Evolutionary conservation across 1,140 invertebrate species (phyloP), one percentile per base, ranked within the genome.

Genomic region (Lasioglossum baleicum): DNA sequence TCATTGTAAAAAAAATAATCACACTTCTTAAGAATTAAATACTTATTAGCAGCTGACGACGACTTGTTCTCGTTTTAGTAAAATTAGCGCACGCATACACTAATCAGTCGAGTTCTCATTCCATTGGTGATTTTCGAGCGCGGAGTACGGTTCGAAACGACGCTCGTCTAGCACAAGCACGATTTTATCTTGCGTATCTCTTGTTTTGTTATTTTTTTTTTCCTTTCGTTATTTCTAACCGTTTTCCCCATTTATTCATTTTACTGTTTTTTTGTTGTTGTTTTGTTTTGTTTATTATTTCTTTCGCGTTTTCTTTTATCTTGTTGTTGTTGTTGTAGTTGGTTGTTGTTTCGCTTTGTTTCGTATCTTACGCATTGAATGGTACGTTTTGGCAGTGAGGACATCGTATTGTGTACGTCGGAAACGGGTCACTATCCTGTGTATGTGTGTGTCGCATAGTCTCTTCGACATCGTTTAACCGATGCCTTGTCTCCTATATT

Each of bases 1-100:
- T 91, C 84, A 84, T 89, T 83, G 89, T 92, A 92, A 92, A 92
- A 92, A 93, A 93, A 93, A 92, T 92, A 92, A 92, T 91, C 88
- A 90, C 90, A 87, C 90, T 92, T 83, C 90, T 92, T 92, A 92
- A 92, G 87, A 92, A 92, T 91, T 92, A 92, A 92, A 92, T 91
- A 89, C 89, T 88, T 89, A 89, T 89, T 77, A 91, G 89, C 91
- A 90, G 90, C 89, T 92, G 90, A 90, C 89, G 87, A 91, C 86
- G 86, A 91, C 86, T 91, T 85, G 83, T 90, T 90, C 80, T 87
- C 85, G 79, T 77, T 77, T 89, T 79, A 87, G 85, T 90, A 89
- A 89, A 90, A 90, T 90, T 91, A 90, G 83, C 87, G 84, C 86
- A 89, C 80, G 83, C 86, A 84, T 90, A 91, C 89, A 85, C 87